A percentile compares a stretch with the other conserved stretches of the same genome.
phyloP scores from a whole-genome alignment of 2,888 invertebrate genomes.

The Cheilosia variabilis region DNA sequence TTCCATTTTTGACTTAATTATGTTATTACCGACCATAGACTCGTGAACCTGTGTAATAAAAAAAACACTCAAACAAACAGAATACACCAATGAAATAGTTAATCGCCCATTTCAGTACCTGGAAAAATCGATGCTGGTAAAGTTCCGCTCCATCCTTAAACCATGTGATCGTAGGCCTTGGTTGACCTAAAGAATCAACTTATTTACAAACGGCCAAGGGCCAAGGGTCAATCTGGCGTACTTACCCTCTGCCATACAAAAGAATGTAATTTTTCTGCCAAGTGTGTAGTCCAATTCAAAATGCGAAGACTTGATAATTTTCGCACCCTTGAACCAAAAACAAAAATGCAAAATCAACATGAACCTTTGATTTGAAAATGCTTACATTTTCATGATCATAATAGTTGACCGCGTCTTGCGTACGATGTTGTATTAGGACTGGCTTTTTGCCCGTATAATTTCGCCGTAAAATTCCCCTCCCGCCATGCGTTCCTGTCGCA shows the following conservation, averaged over 20 bases:
- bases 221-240: neutral
- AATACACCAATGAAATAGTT: neutral
- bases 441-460: constrained; percentile 83
- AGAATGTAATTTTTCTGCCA: constrained; percentile 96
- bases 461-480: constrained; percentile 81
- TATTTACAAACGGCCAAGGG: neutral
- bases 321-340: constrained; percentile 89
- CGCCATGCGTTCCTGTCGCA: constrained; percentile 81
- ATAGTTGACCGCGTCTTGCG: constrained; percentile 94
- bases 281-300: constrained; percentile 96
- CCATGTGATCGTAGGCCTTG: constrained; percentile 96
- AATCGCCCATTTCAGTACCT: constrained; percentile 84
- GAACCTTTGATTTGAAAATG: neutral
- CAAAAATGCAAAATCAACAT: neutral
- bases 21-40: constrained; percentile 91
- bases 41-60: constrained; percentile 90
- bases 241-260: constrained; percentile 94
- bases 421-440: constrained; percentile 87
- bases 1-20: constrained; percentile 95
- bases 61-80: neutral
- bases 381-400: constrained; percentile 94
- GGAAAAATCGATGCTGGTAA: constrained; percentile 93
- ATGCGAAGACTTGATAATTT: constrained; percentile 94
- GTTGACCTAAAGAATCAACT: constrained; percentile 83
- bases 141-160: constrained; percentile 98